These are phyloP conservation scores for Vannuccia rotundouncinata DNA, from an alignment of 2,888 invertebrate species.

Conservation along the genomic window DNA sequence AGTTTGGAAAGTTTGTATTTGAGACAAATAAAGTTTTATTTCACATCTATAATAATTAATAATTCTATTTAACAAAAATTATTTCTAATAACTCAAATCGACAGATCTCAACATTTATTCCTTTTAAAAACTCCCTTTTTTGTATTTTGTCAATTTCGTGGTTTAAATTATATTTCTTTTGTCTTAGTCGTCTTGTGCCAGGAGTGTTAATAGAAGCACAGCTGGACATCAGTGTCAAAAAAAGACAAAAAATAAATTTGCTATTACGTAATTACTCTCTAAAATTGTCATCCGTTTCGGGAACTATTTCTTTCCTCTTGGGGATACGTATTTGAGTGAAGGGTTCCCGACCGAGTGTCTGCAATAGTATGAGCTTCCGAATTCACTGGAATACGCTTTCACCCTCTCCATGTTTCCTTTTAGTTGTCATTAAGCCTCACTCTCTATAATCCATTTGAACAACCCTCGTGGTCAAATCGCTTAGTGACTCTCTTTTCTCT, in stretches of 20 bases:
- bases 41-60: no score
- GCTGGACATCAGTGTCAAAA: not conserved
- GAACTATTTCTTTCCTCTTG: not conserved
- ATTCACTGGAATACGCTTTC: not conserved
- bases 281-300: not conserved
- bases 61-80: no score
- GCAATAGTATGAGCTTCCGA: not conserved
- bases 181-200: no score
- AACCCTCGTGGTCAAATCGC: not conserved
- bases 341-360: not conserved
- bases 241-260: not conserved
- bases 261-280: not conserved
- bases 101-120: no score
- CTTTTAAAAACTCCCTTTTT: no score
- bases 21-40: no score
- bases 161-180: no score
- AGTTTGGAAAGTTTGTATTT: no score
- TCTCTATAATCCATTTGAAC: not conserved
- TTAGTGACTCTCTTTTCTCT: not conserved
- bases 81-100: no score
- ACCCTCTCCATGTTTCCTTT: not conserved
- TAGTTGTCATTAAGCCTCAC: not conserved
- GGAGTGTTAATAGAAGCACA: not conserved
- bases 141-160: no score
- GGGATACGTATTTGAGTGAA: not conserved